Percentiles rank a stretch among this genome's conserved stretches.
These are phyloP conservation scores for Limnephilus marmoratus DNA, from an alignment of 2,888 invertebrate genomes.

Conservation along the genomic window DNA sequence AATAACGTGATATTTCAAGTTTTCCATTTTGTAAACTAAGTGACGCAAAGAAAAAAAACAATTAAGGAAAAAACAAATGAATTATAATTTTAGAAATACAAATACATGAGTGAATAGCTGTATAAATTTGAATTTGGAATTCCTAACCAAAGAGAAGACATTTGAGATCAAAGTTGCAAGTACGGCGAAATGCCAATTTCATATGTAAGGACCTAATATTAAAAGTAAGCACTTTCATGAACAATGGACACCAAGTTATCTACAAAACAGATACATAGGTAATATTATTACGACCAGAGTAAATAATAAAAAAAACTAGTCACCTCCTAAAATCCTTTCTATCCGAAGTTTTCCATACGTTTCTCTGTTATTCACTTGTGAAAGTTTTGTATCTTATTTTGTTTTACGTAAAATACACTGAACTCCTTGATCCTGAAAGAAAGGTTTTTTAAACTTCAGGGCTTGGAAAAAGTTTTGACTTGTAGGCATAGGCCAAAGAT, in stretches of 20 bases:
- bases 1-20: too few relatives aligned
- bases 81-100: too few relatives aligned
- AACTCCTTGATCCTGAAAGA: not conserved
- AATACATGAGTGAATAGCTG: too few relatives aligned
- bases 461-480: not conserved
- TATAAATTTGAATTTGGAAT: too few relatives aligned
- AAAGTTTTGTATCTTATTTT: slow-evolving; percentile 25
- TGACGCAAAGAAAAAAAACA: too few relatives aligned
- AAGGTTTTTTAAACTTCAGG: not conserved
- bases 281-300: not conserved
- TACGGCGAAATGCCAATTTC: too few relatives aligned
- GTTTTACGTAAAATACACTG: not conserved
- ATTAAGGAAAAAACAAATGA: too few relatives aligned
- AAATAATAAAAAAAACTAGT: not conserved
- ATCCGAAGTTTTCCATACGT: not conserved
- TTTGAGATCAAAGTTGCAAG: too few relatives aligned
- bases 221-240: too few relatives aligned
- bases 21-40: too few relatives aligned
- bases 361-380: not conserved
- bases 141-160: too few relatives aligned
- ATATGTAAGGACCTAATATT: too few relatives aligned
- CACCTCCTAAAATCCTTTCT: not conserved
- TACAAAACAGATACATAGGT: not conserved
- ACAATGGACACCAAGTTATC: not conserved
- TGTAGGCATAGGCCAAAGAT: not conserved